Base-by-base conservation (phyloP, 2,888 invertebrate species). In the Platycnemis pennipes region DNA sequence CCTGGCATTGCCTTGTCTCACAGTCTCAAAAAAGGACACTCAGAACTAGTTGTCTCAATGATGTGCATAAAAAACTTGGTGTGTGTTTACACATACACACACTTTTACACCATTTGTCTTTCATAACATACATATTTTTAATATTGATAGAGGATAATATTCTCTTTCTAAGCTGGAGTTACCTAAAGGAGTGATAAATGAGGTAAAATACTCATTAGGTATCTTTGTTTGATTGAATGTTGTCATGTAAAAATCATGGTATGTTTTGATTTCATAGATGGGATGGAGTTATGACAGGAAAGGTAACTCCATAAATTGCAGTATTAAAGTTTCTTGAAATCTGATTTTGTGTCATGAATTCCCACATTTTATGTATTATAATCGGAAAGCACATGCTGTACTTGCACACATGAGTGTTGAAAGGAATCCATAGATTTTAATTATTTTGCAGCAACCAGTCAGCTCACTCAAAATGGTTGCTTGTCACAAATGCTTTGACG, bases 101-200 rank as follows among this genome's bases (percentile, higher is more conserved):
- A 69, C 69, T n/a, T 45, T 56, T 44, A 91, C 91, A 91, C 91
- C 91, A 69, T 91, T 91, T 91, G 91, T 91, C 91, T 91, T 91
- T 91, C 91, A 91, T 91, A 44, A 91, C 91, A 91, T 63, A 91
- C 91, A 91, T 63, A 91, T 91, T 91, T 91, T 69, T 91, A 91
- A 91, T 91, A 91, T 69, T 63, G 56, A 11, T n/a, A 53, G 56
- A 44, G 63, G n/a, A 87, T 46, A 46, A 69, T 69, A 44, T 63
- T 91, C 63, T 91, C 91, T 69, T 91, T 44, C n/a, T 44, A 69
- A 91, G 53, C 63, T 69, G 63, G 45, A 63, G 91, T 56, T 56
- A 69, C 56, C 63, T 16, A 63, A 44, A 69, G 63, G 69, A 91
- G 63, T 56, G 63, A 44, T 44, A 77, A 77, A 77, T 77, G 77